Evolutionary conservation across 2,888 invertebrate genomes (phyloP).

Genomic region (Drosophila ochracea): DNA sequence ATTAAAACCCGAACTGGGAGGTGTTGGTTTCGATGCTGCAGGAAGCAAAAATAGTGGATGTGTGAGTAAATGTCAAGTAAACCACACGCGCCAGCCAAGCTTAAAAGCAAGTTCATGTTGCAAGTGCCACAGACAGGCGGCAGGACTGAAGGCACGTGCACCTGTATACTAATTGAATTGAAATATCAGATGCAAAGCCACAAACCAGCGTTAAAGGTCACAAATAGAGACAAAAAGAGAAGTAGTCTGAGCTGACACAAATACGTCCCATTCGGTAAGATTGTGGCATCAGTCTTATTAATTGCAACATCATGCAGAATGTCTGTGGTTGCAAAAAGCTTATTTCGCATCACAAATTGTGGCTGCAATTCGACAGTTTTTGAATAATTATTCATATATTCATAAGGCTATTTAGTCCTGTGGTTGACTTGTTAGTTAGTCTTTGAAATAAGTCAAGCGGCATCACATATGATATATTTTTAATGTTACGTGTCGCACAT

Average conservation of each 20-base stretch:
- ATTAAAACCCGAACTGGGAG: slow-evolving; percentile 5
- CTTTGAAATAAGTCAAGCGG: background rate
- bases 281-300: slow-evolving; percentile 44
- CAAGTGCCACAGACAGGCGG: slow-evolving; percentile 34
- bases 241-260: slow-evolving; percentile 3
- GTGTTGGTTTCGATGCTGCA: background rate
- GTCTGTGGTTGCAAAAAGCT: background rate
- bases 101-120: slow-evolving; percentile 69
- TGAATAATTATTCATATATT: slow-evolving; percentile 34
- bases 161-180: slow-evolving; percentile 58
- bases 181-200: slow-evolving; percentile 4
- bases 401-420: slow-evolving; percentile 41
- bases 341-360: slow-evolving; percentile 18
- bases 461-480: background rate
- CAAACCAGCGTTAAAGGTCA: slow-evolving; percentile 6
- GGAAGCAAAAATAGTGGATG: background rate
- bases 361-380: background rate
- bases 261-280: slow-evolving; percentile 19
- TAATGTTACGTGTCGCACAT: background rate
- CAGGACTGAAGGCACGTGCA: slow-evolving; percentile 33
- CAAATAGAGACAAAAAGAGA: background rate
- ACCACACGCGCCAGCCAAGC: slow-evolving; percentile 31
- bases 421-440: slow-evolving; percentile 1
- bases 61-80: slow-evolving; percentile 27
- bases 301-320: slow-evolving; percentile 31